Conservation (phyloP, 2,113 vertebrate species). For the Smithornis capensis region DNA sequence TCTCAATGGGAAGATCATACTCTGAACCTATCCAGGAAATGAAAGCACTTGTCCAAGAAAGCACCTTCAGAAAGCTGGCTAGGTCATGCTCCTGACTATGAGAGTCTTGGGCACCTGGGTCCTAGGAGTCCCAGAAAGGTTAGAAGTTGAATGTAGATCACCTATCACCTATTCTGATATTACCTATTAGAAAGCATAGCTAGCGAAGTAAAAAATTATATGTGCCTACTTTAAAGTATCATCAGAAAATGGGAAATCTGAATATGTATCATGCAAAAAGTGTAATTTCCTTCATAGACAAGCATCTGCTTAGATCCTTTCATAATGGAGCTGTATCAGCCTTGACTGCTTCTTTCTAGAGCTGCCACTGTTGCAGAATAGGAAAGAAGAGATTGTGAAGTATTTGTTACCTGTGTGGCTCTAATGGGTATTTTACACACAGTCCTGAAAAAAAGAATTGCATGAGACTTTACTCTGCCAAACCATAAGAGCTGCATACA, state of each 20-base stretch:
- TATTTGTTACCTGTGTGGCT: neutral
- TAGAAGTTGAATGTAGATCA: neutral
- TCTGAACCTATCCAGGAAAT: neutral
- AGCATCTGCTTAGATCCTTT: neutral
- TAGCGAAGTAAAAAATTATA: neutral
- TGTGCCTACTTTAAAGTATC: neutral
- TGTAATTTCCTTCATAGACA: neutral
- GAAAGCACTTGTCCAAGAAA: neutral
- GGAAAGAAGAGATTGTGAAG: neutral
- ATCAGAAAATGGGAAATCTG: neutral
- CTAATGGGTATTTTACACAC: neutral
- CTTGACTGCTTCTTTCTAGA: neutral
- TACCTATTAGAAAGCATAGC: neutral
- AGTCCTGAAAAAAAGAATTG: neutral
- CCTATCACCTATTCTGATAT: no score
- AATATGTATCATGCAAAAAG: neutral
- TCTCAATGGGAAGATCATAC: neutral
- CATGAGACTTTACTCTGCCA: neutral
- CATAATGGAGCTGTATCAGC: neutral
- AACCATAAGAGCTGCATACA: neutral
- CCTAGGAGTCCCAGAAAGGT: neutral
- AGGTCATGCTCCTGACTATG: neutral
- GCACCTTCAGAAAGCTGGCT: neutral
- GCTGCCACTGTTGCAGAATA: neutral
- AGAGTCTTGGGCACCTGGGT: neutral